Conservation (phyloP, 2,888 invertebrate species). For the Timema podura region DNA sequence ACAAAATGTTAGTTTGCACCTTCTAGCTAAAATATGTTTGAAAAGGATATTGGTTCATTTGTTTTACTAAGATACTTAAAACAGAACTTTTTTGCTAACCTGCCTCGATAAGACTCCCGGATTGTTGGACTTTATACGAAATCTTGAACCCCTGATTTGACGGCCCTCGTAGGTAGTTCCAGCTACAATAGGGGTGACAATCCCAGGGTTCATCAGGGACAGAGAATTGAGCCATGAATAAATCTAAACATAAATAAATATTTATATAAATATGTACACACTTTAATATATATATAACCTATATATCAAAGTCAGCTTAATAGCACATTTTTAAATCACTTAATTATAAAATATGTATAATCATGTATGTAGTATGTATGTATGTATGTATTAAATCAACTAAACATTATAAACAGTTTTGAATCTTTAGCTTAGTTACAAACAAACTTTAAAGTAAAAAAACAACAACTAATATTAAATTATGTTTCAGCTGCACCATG, state of each 20-base stretch:
- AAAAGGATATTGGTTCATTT: neutral
- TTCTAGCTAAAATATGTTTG: too few relatives aligned
- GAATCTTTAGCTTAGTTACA: too few relatives aligned
- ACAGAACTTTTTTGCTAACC: slow-evolving; percentile 8
- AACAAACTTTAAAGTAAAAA: too few relatives aligned
- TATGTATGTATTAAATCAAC: too few relatives aligned
- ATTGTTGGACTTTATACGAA: slow-evolving; percentile 41
- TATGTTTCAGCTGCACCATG: too few relatives aligned
- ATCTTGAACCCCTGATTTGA: slow-evolving; percentile 54
- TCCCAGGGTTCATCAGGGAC: slow-evolving; percentile 46
- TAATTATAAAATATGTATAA: too few relatives aligned
- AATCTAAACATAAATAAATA: slow-evolving; percentile 43
- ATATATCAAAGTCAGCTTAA: too few relatives aligned
- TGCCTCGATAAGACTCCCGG: slow-evolving; percentile 25
- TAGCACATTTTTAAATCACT: too few relatives aligned
- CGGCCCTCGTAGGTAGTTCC: slow-evolving; percentile 57
- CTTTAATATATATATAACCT: too few relatives aligned
- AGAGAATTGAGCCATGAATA: slow-evolving; percentile 53
- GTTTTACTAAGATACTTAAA: neutral
- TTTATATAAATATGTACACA: neutral
- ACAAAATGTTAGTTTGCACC: neutral
- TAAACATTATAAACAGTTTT: too few relatives aligned
- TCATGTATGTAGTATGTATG: too few relatives aligned
- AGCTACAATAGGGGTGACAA: slow-evolving; percentile 33
- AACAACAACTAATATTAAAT: too few relatives aligned